phyloP scores from a whole-genome alignment of 2,888 invertebrate species.

The Sipha maydis region DNA sequence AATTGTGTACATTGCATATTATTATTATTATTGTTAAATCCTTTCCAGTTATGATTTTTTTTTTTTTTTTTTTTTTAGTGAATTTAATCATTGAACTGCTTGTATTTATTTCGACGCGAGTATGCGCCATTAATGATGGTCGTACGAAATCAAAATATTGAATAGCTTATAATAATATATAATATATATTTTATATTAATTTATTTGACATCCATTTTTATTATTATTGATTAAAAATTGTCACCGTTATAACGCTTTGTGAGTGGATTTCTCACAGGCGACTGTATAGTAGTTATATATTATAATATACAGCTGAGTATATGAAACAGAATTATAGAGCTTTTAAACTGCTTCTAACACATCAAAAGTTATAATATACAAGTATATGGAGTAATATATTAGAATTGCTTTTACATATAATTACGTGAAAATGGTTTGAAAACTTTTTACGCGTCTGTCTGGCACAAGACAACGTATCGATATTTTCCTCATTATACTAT shows the following conservation, averaged over 20 bases:
- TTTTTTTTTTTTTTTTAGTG: conserved; percentile 8
- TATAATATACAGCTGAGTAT: conserved; percentile 34
- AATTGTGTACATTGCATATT: conserved; percentile 55
- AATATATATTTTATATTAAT: neutral
- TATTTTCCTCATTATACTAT: no score
- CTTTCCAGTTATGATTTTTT: neutral
- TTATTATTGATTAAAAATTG: conserved; percentile 32
- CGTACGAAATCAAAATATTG: conserved; percentile 35
- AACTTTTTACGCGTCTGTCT: neutral
- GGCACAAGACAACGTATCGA: neutral
- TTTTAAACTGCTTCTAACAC: conserved; percentile 56
- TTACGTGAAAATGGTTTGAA: conserved; percentile 27
- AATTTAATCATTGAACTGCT: conserved; percentile 4
- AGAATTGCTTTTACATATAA: conserved; percentile 44
- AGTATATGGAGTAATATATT: conserved; percentile 45
- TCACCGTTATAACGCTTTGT: conserved; percentile 36
- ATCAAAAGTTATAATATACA: conserved; percentile 34
- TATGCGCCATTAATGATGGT: neutral
- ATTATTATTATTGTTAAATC: conserved; percentile 24
- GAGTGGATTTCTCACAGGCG: conserved; percentile 40
- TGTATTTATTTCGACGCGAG: conserved; percentile 11
- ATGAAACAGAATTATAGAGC: conserved; percentile 35
- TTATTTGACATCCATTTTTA: neutral
- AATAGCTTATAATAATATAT: neutral
- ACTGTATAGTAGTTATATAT: conserved; percentile 43